Base-by-base conservation (phyloP, 2,888 invertebrate genomes). In the Anticlea derivata region DNA sequence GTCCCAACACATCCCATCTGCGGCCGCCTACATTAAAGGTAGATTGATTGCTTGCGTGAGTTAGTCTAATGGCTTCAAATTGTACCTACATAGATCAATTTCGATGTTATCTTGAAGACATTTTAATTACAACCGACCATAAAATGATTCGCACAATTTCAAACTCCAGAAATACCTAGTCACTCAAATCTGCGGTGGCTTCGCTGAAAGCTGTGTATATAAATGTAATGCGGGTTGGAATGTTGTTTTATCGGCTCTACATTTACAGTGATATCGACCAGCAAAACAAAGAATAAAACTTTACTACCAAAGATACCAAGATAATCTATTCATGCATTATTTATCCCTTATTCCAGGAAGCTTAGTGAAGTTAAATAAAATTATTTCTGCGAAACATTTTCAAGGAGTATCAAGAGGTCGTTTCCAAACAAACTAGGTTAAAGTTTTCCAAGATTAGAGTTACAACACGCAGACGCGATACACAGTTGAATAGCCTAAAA, bases 371-470 rank as follows among this genome's bases (percentile, higher is more conserved):
- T 38, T 40, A 52, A 37, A 46, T 37, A 29, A 38, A 52, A 50
- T 44, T 44, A 50, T 53, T 47, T 47, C 44, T 34, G 47, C 27
- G 55, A 63, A 68, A 67, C 62, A 65, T 66, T 68, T 62, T 63
- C 63, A 61, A 61, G 61, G 58, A 59, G 59, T 69, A 43, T 68
- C 59, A 66, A 73, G 75, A 70, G 70, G 68, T 66, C 55, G 61
- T 70, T 64, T 59, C 55, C 57, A 61, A 55, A 46, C 63, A 27
- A 78, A 80, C 70, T 80, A 66, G 75, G 79, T 75, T 80, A 75
- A 80, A 74, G 73, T 77, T 79, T 73, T 69, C 65, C 57, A 68
- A 80, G 78, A 80, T 80, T 75, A 83, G 73, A 76, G 72, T 78
- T 78, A 30, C 73, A 70, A 73, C 70, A 71, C 70, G 75, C 75